phyloP scores from a whole-genome alignment of 2,113 vertebrate genomes.

The Cyprinodon tularosa region DNA sequence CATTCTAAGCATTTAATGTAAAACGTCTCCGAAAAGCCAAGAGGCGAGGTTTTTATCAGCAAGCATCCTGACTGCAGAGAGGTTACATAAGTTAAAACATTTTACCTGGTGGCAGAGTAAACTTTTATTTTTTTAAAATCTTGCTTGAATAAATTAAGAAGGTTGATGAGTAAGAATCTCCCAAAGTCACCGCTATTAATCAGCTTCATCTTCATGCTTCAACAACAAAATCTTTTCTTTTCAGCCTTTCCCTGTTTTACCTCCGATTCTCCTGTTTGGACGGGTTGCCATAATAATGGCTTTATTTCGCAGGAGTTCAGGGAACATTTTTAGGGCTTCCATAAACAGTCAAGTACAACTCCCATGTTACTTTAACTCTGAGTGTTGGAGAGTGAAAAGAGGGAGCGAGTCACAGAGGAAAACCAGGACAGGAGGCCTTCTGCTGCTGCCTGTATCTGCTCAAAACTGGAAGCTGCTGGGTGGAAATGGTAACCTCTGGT shows the following conservation, averaged over 20 bases:
- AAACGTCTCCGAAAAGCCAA: too few species aligned
- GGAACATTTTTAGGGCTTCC: slow-evolving; percentile 46
- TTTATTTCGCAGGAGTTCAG: slow-evolving; percentile 45
- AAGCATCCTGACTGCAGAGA: too few species aligned
- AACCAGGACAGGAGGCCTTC: slow-evolving; percentile 50
- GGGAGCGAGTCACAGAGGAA: slow-evolving; percentile 32
- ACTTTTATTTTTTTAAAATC: too few species aligned
- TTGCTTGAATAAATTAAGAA: not conserved
- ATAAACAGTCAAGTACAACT: slow-evolving; percentile 50
- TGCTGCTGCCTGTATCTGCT: slow-evolving; percentile 6
- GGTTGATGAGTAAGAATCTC: not conserved
- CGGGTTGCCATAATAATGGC: slow-evolving; percentile 63
- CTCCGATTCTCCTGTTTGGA: slow-evolving; percentile 59
- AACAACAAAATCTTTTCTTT: slow-evolving; percentile 5
- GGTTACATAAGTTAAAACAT: not conserved
- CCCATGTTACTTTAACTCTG: slow-evolving; percentile 29
- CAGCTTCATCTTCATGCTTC: not conserved
- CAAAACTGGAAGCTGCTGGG: not conserved
- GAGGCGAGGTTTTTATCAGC: too few species aligned
- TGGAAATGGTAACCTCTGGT: not conserved
- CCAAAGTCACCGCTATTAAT: not conserved
- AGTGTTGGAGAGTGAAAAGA: slow-evolving; percentile 2
- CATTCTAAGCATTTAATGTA: too few species aligned
- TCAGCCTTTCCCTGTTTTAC: slow-evolving; percentile 33
- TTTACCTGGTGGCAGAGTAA: not conserved